Conservation (phyloP, 1,140 invertebrate genomes). For the Drosophila parvula region DNA sequence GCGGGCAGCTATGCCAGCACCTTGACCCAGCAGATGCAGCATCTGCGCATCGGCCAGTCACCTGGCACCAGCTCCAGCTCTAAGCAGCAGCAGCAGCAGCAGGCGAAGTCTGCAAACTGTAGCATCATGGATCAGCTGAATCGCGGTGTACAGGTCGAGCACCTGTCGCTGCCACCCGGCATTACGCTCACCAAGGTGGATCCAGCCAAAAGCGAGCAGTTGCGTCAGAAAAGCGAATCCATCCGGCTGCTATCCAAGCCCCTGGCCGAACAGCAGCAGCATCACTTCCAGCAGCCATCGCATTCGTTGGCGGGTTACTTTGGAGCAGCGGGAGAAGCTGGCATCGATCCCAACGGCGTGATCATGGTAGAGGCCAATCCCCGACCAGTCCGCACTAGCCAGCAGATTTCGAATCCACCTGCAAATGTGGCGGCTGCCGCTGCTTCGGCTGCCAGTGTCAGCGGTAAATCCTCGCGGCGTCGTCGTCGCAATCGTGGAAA, state of each 20-base stretch:
- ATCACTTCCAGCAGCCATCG: constrained; percentile 46
- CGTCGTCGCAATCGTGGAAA: constrained; percentile 88
- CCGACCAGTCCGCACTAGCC: constrained; percentile 39
- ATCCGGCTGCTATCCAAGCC: constrained; percentile 77
- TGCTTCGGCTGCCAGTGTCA: constrained; percentile 46
- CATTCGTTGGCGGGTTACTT: constrained; percentile 64
- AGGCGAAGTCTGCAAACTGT: constrained; percentile 61
- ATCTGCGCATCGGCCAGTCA: constrained; percentile 58
- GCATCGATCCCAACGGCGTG: constrained; percentile 65
- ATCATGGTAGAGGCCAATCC: constrained; percentile 83
- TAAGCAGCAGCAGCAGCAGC: constrained; percentile 37
- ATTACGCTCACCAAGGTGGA: constrained; percentile 93
- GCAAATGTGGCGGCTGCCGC: constrained; percentile 36
- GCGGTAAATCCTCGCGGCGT: constrained; percentile 84
- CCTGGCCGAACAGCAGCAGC: constrained; percentile 56
- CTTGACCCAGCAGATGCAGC: constrained; percentile 66
- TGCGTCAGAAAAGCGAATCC: constrained; percentile 81
- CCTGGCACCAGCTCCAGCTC: constrained; percentile 21
- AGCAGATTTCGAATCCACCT: constrained; percentile 13
- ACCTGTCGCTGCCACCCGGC: constrained; percentile 90
- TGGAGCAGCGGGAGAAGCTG: constrained; percentile 51
- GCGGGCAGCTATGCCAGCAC: constrained; percentile 71
- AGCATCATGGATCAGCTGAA: constrained; percentile 87
- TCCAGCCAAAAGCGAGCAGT: constrained; percentile 84
- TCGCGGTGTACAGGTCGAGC: constrained; percentile 87